Base-by-base conservation (phyloP, 2,113 vertebrate species). In the Vidua chalybeata region DNA sequence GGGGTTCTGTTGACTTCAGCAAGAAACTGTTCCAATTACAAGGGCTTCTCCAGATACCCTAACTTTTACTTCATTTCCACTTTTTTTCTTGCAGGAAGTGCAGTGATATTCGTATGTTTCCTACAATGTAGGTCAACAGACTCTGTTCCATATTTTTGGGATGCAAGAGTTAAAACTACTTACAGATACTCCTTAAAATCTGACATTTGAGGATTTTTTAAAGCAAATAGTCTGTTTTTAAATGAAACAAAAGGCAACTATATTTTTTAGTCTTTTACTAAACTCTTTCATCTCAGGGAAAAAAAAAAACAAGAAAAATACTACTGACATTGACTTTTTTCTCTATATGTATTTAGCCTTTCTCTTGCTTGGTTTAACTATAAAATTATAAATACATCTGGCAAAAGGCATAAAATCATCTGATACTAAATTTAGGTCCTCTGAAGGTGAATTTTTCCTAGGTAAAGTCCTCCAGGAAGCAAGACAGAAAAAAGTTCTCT, bases 261-360 rank as follows among this genome's bases (percentile, higher is more conserved):
- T 41, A 20, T 54, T 58, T 78, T 93, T 73, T 9, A 54, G 15
- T 59, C 15, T 58, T 7, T 58, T 62, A 80, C 19, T 76, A 41
- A 76, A 46, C 6, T 27, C 13, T 63, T 49, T 1, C 0, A n/a
- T 84, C 4, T 81, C 4, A 3, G 18, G 6, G 16, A 0, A 0
- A 0, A 31, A 0, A 0, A 31, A 9, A 35, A 9, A 0, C 0
- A 2, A 20, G 10, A 58, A 54, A 26, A 66, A 15, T 2, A 22
- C 10, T 64, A 3, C 9, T 30, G 2, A 22, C 18, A 49, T 13
- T 80, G 15, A 16, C 7, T 83, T 84, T 48, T 74, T 86, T 55
- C 14, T 71, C 61, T 15, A 0, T 11, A n/a, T 69, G 74, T 88
- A 55, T 63, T 73, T 58, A 58, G 15, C 7, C 8, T 33, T 87